These are phyloP conservation scores for Ptiloglossa arizonensis DNA, from an alignment of 1,140 invertebrate genomes.

Conservation along the genomic window DNA sequence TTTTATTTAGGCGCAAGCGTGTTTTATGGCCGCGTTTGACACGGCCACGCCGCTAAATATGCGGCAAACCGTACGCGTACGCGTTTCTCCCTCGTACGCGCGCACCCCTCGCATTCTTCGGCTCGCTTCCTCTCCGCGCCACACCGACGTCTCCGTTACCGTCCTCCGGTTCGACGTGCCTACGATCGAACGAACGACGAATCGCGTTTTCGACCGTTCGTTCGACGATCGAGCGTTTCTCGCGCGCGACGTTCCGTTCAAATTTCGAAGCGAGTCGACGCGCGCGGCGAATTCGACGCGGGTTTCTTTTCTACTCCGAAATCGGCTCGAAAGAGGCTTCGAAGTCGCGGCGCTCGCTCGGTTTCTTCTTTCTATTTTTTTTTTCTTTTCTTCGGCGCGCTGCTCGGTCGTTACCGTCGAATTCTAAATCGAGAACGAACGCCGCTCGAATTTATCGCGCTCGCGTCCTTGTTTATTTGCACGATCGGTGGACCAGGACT, in stretches of 20 bases:
- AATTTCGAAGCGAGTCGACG: too few relatives aligned
- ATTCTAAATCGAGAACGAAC: slow-evolving; percentile 73
- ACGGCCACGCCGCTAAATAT: slow-evolving; percentile 70
- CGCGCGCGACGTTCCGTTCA: too few relatives aligned
- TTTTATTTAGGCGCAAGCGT: slow-evolving; percentile 76
- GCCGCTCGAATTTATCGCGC: slow-evolving; percentile 68
- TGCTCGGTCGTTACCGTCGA: slow-evolving; percentile 22
- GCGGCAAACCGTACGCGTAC: slow-evolving; percentile 55
- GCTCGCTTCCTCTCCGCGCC: slow-evolving; percentile 6
- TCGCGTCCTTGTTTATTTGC: slow-evolving; percentile 57
- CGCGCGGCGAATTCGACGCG: too few relatives aligned
- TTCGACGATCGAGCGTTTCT: too few relatives aligned
- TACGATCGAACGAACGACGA: too few relatives aligned
- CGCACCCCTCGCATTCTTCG: not conserved
- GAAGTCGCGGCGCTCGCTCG: not conserved
- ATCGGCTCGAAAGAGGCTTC: not conserved
- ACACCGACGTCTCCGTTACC: slow-evolving; percentile 19
- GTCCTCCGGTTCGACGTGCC: slow-evolving; percentile 11
- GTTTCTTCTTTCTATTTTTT: not conserved
- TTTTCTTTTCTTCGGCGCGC: slow-evolving; percentile 5
- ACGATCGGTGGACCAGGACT: slow-evolving; percentile 59
- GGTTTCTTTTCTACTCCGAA: not conserved
- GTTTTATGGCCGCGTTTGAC: slow-evolving; percentile 73
- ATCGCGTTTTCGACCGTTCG: too few relatives aligned
- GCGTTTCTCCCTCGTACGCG: not conserved